Evolutionary conservation across 2,113 vertebrate species (phyloP), one percentile per base, ranked within the genome.

Genomic region (Mormyrus iriodes): DNA sequence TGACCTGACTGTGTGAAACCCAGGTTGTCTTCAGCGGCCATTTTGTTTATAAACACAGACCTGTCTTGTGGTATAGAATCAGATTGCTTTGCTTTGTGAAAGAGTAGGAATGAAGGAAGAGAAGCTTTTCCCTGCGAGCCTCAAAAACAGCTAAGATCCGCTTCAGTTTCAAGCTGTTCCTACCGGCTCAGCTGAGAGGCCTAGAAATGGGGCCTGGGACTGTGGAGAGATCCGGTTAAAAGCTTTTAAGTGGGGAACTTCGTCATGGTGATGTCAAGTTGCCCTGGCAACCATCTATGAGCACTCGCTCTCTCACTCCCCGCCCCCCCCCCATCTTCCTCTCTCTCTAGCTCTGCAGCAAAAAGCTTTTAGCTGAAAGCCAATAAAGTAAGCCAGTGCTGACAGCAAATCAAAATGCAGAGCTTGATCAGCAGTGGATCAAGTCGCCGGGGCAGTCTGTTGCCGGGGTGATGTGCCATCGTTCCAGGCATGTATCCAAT

Each of bases 311-410:
- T 89, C 88, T 86, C 79, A 13, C 87, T 46, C 49, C 15, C 35
- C 61, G 90, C 91, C 49, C 89, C 91, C 88, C 87, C 90, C 88
- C 88, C 91, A 91, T 92, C 93, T 91, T 93, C 93, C 94, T 91
- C 93, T 89, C 0, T 92, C 88, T 55, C 90, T 95, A 94, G 96
- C 96, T 95, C 96, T 96, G 96, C 95, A 96, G 98, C 97, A 99
- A 98, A 99, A 99, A 98, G 97, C 98, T 99, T 99, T 99, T 99
- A 99, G 98, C 97, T 97, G 97, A 98, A 98, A 98, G 97, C 97
- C 94, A 96, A 97, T 96, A 96, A 97, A 97, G 97, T 97, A 95
- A 96, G 97, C 96, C 93, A 94, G 94, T 95, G 94, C 96, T 96
- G 96, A 96, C 94, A 95, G 96, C 94, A 96, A 95, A 96, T 97